Evolutionary conservation across 2,797 vertebrate species (phyloP).

Genomic region (Adrianichthys oophorus): DNA sequence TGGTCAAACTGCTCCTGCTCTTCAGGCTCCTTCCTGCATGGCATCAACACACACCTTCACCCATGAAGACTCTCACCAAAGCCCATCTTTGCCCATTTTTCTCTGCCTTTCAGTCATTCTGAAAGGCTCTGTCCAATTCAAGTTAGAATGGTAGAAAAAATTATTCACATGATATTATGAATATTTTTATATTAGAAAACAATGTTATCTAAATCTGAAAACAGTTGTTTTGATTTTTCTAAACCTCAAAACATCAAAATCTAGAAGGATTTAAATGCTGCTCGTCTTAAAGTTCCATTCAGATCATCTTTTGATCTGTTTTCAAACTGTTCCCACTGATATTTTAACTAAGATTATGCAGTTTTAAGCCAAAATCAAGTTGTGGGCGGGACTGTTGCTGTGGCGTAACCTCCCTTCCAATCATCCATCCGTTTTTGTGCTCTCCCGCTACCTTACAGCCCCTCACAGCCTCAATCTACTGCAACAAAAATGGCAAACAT

Average conservation of each 20-base stretch:
- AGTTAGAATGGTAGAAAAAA: not conserved
- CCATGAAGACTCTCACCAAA: slow-evolving; percentile 18
- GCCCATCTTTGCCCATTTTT: slow-evolving; percentile 34
- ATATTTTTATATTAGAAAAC: not conserved
- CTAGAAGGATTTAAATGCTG: not conserved
- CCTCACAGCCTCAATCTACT: no score
- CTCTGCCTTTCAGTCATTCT: slow-evolving; percentile 20
- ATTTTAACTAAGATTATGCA: not conserved
- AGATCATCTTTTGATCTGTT: not conserved
- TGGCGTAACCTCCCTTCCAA: no score
- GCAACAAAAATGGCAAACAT: no score
- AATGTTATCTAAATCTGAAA: not conserved
- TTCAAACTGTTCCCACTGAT: not conserved
- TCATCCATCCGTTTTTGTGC: no score
- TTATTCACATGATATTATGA: slow-evolving; percentile 20
- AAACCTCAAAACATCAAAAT: not conserved
- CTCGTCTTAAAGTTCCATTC: not conserved
- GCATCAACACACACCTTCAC: slow-evolving; percentile 34
- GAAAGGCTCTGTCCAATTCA: not conserved
- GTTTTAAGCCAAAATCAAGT: no score
- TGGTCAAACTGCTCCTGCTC: slow-evolving; percentile 62
- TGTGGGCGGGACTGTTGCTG: no score
- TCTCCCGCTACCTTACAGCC: no score
- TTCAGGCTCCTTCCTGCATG: slow-evolving; percentile 64
- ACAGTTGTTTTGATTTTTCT: not conserved